phyloP scores from a whole-genome alignment of 2,797 vertebrate species.

The Darevskia mixta region DNA sequence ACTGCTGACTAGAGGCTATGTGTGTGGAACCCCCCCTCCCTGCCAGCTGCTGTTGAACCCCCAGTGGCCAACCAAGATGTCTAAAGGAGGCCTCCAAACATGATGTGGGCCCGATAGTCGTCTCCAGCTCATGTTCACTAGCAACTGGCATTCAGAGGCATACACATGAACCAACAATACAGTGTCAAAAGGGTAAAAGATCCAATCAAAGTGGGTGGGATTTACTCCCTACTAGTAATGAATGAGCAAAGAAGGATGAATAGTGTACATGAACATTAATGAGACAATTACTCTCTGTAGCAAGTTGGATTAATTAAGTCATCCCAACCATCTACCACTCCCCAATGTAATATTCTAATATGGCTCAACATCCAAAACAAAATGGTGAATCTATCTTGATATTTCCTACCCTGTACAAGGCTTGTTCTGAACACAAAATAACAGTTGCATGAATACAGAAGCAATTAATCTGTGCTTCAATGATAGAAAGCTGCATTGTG shows the following conservation, averaged over 20 bases:
- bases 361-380: not conserved
- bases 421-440: not conserved
- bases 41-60: too few relatives aligned
- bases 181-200: not conserved
- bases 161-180: too few relatives aligned
- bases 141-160: too few relatives aligned
- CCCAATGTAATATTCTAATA: not conserved
- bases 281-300: not conserved
- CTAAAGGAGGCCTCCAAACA: too few relatives aligned
- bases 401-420: not conserved
- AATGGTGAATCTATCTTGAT: not conserved
- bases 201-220: not conserved
- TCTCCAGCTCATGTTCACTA: too few relatives aligned
- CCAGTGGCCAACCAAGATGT: too few relatives aligned
- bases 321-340: not conserved
- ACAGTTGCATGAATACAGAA: not conserved
- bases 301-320: not conserved
- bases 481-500: too few relatives aligned
- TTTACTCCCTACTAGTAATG: not conserved
- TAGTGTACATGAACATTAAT: not conserved
- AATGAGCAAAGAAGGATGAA: not conserved
- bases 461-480: not conserved
- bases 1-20: too few relatives aligned
- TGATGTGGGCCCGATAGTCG: too few relatives aligned
- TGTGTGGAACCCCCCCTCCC: too few relatives aligned